Conservation (phyloP, 2,113 vertebrate species). For the Ptilonorhynchus violaceus region DNA sequence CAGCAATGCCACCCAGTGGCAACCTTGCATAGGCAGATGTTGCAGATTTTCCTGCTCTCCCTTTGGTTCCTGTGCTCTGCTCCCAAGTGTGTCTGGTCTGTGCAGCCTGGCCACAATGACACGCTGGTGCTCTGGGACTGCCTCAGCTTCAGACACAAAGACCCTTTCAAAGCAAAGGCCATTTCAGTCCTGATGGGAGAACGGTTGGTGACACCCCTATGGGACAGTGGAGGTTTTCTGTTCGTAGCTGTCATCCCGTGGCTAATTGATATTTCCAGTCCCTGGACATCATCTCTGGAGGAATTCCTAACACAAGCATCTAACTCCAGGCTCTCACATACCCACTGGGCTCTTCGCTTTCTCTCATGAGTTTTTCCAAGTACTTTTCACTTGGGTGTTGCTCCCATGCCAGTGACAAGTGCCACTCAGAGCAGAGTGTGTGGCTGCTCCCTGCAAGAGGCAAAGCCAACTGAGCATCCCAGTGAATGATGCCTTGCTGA, state of each 20-base stretch:
- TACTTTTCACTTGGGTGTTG: neutral
- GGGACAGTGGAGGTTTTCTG: neutral
- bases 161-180: neutral
- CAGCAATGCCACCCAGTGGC: constrained; percentile 42
- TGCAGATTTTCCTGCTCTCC: neutral
- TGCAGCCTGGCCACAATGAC: neutral
- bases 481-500: neutral
- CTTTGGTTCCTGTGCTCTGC: neutral
- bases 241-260: neutral
- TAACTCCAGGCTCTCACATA: neutral
- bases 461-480: fast-evolving
- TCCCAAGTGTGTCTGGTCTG: fast-evolving
- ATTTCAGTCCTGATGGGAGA: neutral
- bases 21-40: neutral
- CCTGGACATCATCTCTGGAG: neutral
- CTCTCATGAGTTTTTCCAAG: neutral
- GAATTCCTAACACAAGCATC: neutral
- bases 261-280: neutral
- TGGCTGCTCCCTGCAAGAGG: neutral
- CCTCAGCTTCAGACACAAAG: neutral
- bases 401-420: neutral
- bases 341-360: neutral
- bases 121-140: too few species aligned
- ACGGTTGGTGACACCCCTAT: neutral
- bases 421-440: fast-evolving